Percentiles rank a stretch among this genome's conserved stretches.
These are phyloP conservation scores for Notamacropus eugenii DNA, from an alignment of 2,797 vertebrate species.

Conservation along the genomic window DNA sequence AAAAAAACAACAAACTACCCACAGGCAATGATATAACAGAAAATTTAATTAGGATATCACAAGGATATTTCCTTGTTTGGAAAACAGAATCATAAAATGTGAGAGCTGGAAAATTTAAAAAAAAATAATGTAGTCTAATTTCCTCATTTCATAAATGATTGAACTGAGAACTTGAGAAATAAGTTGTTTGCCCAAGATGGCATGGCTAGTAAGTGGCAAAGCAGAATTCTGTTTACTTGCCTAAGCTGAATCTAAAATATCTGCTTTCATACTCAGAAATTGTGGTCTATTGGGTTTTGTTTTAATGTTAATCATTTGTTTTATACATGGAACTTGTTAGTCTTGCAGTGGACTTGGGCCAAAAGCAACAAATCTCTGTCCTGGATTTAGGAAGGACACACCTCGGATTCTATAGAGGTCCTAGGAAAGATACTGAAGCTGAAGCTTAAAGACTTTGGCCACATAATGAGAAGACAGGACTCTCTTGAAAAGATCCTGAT, in stretches of 20 bases:
- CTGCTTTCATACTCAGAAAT: background rate
- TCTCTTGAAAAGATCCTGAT: background rate
- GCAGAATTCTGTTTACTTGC: background rate
- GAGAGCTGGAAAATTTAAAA: background rate
- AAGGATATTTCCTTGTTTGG: background rate
- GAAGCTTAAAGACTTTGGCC: background rate
- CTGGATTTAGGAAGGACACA: background rate
- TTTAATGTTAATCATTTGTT: background rate
- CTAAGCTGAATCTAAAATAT: background rate
- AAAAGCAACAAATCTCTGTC: background rate
- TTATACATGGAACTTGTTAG: background rate
- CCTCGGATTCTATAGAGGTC: background rate
- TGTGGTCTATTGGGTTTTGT: background rate
- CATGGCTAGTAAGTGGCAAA: background rate
- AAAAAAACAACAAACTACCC: background rate
- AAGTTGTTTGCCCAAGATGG: background rate
- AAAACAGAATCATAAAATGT: background rate
- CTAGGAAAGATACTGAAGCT: background rate
- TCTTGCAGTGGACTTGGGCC: background rate
- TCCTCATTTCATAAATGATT: background rate
- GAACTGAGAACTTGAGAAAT: background rate
- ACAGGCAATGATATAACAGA: background rate
- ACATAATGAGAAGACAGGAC: background rate
- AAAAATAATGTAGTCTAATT: background rate
- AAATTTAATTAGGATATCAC: background rate